Evolutionary conservation across 2,113 vertebrate genomes (phyloP).

Genomic region (Trematomus loennbergii): DNA sequence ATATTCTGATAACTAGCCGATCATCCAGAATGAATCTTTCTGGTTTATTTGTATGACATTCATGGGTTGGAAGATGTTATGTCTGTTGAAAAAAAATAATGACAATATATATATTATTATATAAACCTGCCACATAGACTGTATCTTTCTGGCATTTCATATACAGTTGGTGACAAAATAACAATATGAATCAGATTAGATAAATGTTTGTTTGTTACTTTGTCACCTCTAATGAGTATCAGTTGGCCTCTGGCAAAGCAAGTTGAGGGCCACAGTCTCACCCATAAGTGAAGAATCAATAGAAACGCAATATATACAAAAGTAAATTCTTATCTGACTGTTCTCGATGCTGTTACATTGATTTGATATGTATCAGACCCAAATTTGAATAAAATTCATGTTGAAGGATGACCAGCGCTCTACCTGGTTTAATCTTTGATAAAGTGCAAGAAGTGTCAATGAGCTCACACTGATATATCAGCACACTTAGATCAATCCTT

Average conservation of each 20-base stretch:
- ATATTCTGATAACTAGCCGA: not conserved
- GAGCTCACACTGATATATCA: too few species aligned
- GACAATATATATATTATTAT: not conserved
- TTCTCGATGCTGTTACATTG: not conserved
- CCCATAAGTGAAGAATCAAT: not conserved
- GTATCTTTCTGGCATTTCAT: not conserved
- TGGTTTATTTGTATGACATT: not conserved
- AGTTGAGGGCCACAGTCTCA: not conserved
- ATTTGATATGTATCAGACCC: not conserved
- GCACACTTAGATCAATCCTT: too few species aligned
- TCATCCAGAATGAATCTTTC: not conserved
- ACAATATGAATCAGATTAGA: not conserved
- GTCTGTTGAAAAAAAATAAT: not conserved
- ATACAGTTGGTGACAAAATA: not conserved
- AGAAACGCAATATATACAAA: not conserved
- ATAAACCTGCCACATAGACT: not conserved
- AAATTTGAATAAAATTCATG: conserved; percentile 2
- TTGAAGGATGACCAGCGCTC: too few species aligned
- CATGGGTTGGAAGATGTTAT: not conserved
- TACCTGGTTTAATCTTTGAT: too few species aligned
- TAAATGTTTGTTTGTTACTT: not conserved
- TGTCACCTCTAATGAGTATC: not conserved
- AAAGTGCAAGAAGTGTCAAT: not conserved
- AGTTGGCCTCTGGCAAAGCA: too few species aligned
- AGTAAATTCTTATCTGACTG: not conserved